Percentiles rank a stretch among this genome's conserved stretches.
Conservation (phyloP, 2,888 invertebrate genomes). For the Morpho achilles region DNA sequence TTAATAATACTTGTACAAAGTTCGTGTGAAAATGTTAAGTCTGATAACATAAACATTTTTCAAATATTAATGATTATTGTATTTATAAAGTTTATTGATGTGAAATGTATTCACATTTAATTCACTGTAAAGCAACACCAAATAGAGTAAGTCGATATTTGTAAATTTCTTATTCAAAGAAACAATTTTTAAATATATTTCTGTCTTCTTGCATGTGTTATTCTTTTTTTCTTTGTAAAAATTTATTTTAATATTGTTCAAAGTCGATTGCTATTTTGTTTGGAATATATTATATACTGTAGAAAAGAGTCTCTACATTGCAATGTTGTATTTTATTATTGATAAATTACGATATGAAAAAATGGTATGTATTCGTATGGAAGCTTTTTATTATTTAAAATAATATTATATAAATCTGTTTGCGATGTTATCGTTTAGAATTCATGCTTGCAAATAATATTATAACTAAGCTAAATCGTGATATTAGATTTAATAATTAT, state of each 20-base stretch:
- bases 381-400: constrained; percentile 3
- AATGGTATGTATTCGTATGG: neutral
- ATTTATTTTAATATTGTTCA: no score
- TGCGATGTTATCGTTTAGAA: constrained; percentile 61
- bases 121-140: constrained; percentile 74
- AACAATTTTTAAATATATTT: constrained; percentile 1
- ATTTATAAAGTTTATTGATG: constrained; percentile 49
- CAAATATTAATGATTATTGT: constrained; percentile 41
- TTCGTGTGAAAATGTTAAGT: constrained; percentile 63
- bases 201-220: neutral
- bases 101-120: constrained; percentile 45
- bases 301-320: neutral
- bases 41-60: constrained; percentile 61
- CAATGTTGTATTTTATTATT: no score
- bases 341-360: no score
- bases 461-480: constrained; percentile 78
- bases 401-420: constrained; percentile 37
- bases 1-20: constrained; percentile 67
- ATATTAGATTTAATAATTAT: constrained; percentile 77
- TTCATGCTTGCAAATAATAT: constrained; percentile 62
- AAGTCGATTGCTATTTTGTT: neutral
- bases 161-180: constrained; percentile 36
- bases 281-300: neutral
- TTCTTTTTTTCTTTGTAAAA: constrained; percentile 5
- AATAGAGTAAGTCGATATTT: constrained; percentile 58